phyloP scores from a whole-genome alignment of 2,113 vertebrate species.

The Pygoscelis adeliae region DNA sequence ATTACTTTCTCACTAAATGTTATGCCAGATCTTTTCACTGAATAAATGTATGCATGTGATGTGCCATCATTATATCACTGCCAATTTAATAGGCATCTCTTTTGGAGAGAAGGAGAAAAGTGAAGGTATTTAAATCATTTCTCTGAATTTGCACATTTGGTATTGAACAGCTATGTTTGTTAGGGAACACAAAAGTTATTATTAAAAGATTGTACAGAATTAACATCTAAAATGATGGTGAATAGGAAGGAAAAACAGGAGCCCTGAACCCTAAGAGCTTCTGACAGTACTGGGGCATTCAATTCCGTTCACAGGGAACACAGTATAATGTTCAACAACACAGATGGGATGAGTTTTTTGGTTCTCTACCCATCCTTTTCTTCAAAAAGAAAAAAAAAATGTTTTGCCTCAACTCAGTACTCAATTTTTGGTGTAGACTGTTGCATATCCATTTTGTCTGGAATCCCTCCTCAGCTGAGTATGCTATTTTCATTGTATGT shows the following conservation, averaged over 20 bases:
- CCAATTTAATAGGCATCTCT: background rate
- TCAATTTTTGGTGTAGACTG: background rate
- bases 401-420: background rate
- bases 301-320: background rate
- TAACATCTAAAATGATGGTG: background rate
- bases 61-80: constrained; percentile 5
- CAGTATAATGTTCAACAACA: background rate
- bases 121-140: background rate
- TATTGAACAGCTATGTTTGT: background rate
- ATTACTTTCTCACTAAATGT: constrained; percentile 60
- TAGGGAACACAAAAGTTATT: background rate
- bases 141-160: background rate
- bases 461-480: background rate
- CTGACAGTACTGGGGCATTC: background rate
- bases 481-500: background rate
- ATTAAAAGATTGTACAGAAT: background rate
- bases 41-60: background rate
- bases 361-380: background rate
- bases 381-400: background rate
- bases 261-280: background rate
- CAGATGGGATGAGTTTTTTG: background rate
- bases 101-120: background rate
- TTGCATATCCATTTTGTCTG: background rate
- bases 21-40: constrained; percentile 52
- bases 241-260: background rate